A percentile compares a stretch with the other conserved stretches of the same genome.
Evolutionary conservation across 2,888 invertebrate genomes (phyloP).

Genomic region (Labia minor): DNA sequence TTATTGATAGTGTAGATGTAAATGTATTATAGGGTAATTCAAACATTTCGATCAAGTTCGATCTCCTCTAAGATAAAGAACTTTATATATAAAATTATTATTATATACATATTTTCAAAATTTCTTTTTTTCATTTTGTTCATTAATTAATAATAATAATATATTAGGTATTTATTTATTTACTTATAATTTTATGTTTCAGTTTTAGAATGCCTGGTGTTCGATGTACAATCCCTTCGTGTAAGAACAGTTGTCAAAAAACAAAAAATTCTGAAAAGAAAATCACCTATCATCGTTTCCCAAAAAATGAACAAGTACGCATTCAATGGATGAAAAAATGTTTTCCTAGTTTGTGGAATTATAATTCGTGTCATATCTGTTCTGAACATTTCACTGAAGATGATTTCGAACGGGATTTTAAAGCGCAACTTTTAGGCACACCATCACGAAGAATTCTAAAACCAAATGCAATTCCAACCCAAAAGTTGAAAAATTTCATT

Average conservation of each 20-base stretch:
- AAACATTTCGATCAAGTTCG: no score
- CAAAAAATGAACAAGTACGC: background rate
- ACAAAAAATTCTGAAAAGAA: background rate
- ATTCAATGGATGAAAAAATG: background rate
- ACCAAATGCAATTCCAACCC: background rate
- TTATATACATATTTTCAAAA: no score
- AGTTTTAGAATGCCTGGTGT: background rate
- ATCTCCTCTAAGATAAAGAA: no score
- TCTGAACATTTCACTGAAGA: conserved; percentile 17
- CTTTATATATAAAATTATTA: no score
- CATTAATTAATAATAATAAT: no score
- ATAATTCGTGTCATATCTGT: conserved; percentile 16
- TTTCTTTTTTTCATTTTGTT: no score
- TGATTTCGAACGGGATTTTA: conserved; percentile 16
- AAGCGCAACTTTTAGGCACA: conserved; percentile 15
- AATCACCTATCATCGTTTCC: conserved; percentile 2
- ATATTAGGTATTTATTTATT: no score
- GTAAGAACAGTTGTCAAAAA: background rate
- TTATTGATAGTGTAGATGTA: no score
- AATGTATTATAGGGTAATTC: no score
- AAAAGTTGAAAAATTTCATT: background rate
- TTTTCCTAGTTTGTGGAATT: conserved; percentile 17
- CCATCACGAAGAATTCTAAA: conserved; percentile 16
- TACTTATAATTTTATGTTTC: no score
- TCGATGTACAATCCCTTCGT: background rate